Conservation (phyloP, 2,113 vertebrate genomes). For the Lynx canadensis region DNA sequence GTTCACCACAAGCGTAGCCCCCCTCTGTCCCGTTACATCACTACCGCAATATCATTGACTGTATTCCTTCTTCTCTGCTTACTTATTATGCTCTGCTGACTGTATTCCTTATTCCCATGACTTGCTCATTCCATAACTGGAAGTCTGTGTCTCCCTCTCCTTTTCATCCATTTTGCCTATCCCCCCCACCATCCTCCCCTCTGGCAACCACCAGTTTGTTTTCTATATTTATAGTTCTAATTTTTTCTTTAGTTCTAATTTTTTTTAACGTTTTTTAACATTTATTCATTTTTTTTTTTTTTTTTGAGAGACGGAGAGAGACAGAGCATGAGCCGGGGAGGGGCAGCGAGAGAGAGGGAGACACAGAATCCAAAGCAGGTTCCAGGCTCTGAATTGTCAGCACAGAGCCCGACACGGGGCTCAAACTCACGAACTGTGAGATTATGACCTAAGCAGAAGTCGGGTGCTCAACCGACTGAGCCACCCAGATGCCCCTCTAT, state of each 20-base stretch:
- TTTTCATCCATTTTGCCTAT: not conserved
- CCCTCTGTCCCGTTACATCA: not conserved
- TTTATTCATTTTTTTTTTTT: not conserved
- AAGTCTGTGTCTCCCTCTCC: too few species aligned
- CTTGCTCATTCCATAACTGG: not conserved
- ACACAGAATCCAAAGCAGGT: too few species aligned
- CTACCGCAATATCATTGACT: not conserved
- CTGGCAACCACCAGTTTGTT: not conserved
- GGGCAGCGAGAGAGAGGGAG: too few species aligned
- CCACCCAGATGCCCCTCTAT: too few species aligned
- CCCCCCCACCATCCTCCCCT: not conserved
- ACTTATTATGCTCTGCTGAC: not conserved
- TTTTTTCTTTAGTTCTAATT: not conserved
- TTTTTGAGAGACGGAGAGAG: not conserved
- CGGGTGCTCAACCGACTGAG: too few species aligned
- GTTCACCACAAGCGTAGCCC: not conserved
- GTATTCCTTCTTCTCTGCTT: not conserved
- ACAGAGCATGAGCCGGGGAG: too few species aligned
- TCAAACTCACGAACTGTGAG: too few species aligned
- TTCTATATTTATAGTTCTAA: not conserved
- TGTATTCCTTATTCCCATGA: not conserved
- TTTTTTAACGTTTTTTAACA: too few species aligned
- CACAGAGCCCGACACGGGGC: too few species aligned
- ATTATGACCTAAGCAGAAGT: too few species aligned
- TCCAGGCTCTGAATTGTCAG: too few species aligned